Base-by-base conservation (phyloP, 2,888 invertebrate species). In the Archaeoteleia sp. region DNA sequence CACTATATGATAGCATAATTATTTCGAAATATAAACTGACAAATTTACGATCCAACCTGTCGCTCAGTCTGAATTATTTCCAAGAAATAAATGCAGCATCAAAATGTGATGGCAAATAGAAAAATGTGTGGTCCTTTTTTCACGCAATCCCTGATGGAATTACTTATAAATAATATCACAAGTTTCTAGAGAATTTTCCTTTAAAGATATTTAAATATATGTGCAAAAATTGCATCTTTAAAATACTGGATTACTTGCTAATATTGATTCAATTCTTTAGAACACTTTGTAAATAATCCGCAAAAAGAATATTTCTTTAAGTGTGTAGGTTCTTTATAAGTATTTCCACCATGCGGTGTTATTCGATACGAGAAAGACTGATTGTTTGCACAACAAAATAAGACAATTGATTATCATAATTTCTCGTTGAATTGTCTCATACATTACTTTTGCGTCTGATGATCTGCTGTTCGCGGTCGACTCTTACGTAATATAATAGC, bases 391-490 rank as follows among this genome's bases (percentile, higher is more conserved):
- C 14, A 5, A 14, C 15, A 27, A 49, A 17, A 15, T 2, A 5
- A 57, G 23, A 15, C 3, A 48, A 42, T 10, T 40, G 40, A 58
- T 58, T 58, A 58, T 42, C 34, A 17, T 46, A 35, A 34, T 13
- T 35, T 7, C 9, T 14, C n/a, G 10, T 12, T 15, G 37, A 15
- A 49, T 65, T 53, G 40, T 15, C 29, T 32, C 5, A 20, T 20
- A 8, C 9, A 39, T 12, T 20, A 7, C 10, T 58, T 43, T 14
- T 5, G 17, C 12, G 8, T 54, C 62, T 58, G 62, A 62, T 62
- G 67, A 58, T 68, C 67, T 61, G 67, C 48, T 54, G 53, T n/a
- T 48, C 20, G 5, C 46, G 37, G 25, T 66, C 42, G 49, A 66
- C 43, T 29, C 60, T 58, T 61, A 58, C 23, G 10, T 29, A 57